Conservation (phyloP, 2,888 invertebrate genomes). For the Ophraella communa region DNA sequence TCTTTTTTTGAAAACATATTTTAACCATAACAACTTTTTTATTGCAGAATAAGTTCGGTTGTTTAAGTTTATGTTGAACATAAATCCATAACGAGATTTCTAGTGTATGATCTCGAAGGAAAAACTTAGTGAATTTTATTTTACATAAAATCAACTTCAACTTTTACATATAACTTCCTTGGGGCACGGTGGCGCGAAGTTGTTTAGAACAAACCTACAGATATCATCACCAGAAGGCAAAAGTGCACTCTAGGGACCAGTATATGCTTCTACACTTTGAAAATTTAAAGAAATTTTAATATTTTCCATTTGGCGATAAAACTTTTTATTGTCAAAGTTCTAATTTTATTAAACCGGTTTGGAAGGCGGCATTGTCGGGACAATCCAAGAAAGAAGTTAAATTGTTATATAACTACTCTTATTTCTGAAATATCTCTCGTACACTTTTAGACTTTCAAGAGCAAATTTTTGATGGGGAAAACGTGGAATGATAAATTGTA, state of each 20-base stretch:
- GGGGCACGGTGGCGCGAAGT: background rate
- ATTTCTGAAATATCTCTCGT: conserved; percentile 12
- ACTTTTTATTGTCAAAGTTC: conserved; percentile 37
- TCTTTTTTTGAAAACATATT: too few species aligned
- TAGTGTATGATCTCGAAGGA: background rate
- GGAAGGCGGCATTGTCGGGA: conserved; percentile 6
- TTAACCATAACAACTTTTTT: too few species aligned
- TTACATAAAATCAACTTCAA: conserved; percentile 7
- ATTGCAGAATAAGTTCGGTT: too few species aligned
- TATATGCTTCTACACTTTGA: conserved; percentile 30
- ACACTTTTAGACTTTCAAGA: background rate
- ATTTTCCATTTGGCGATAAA: conserved; percentile 35
- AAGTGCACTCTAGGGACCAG: conserved; percentile 31
- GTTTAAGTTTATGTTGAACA: too few species aligned
- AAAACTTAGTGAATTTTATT: conserved; percentile 4
- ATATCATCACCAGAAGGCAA: conserved; percentile 36
- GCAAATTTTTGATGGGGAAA: background rate
- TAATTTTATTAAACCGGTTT: conserved; percentile 27
- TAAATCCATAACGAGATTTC: background rate
- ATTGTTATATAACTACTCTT: conserved; percentile 13
- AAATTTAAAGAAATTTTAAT: conserved; percentile 28
- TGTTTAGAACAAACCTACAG: conserved; percentile 18
- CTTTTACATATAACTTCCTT: conserved; percentile 18
- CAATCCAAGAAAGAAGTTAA: conserved; percentile 10
- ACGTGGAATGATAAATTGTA: background rate